Evolutionary conservation across 1,140 invertebrate species (phyloP).

Genomic region (Steinernema feltiae): DNA sequence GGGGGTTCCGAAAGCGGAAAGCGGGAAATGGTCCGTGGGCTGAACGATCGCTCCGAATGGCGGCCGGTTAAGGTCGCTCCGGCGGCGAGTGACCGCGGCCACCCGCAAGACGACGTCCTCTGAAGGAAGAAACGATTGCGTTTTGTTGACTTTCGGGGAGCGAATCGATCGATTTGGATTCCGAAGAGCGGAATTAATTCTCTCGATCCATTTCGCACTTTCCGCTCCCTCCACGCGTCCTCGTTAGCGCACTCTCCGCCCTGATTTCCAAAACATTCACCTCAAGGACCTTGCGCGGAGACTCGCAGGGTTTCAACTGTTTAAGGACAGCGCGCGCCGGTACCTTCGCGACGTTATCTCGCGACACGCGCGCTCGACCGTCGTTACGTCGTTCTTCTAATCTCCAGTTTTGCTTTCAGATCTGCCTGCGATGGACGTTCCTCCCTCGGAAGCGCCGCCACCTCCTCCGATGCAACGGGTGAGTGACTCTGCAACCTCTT

Average conservation of each 20-base stretch:
- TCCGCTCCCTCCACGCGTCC: not conserved
- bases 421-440: not conserved
- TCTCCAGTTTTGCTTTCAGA: not conserved
- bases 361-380: too few relatives aligned
- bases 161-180: not conserved
- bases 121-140: not conserved
- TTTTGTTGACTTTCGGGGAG: not conserved
- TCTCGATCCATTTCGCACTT: not conserved
- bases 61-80: not conserved
- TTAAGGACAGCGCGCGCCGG: not conserved
- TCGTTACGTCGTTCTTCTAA: not conserved
- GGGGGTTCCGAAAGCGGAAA: not conserved
- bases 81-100: not conserved
- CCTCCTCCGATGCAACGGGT: conserved; percentile 5
- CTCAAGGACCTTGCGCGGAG: not conserved
- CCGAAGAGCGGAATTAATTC: not conserved
- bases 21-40: not conserved
- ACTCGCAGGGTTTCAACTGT: not conserved
- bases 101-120: not conserved
- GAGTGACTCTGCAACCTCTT: not conserved
- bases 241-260: not conserved
- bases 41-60: not conserved
- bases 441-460: not conserved
- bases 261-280: not conserved
- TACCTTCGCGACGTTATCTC: not conserved